Base-by-base conservation (phyloP, 2,797 vertebrate species). In the Loris lydekkerianus region DNA sequence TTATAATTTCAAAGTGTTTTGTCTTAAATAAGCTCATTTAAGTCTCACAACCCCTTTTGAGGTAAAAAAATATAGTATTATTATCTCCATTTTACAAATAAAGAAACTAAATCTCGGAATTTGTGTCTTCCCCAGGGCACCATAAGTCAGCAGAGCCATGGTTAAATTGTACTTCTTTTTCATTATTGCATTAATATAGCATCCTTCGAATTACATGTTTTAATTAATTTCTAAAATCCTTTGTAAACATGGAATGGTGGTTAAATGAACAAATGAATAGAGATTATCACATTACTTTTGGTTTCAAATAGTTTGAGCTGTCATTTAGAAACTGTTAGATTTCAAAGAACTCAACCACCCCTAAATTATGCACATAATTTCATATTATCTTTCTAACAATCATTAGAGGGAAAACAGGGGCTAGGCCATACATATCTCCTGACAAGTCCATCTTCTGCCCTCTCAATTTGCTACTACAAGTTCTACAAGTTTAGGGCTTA, bases 321-420 rank as follows among this genome's bases (percentile, higher is more conserved):
- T 95, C 93, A 94, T 95, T 96, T 97, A 92, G 94, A 93, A 97
- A 96, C 86, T 83, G n/a, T 84, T 84, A 87, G 77, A 92, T 97
- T 96, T 96, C 94, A 94, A 89, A 61, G 87, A 93, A 95, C 89
- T 90, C 53, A 40, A 78, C 82, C 58, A 67, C 61, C 77, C 14
- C 61, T 87, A 70, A 83, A 91, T 94, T 88, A 49, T n/a, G 37
- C 43, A 89, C 29, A 58, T 63, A 63, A 46, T 86, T 76, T 76
- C 21, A 2, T 63, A 5, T 84, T 96, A 73, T 91, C 86, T 96
- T 63, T 96, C 83, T 89, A 95, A 21, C 34, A 89, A 20, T 85
- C 69, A 49, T 73, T 77, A 70, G 49, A 89, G 73, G 25, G 83
- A 93, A 76, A 93, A 61, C 34, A 40, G 78, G 80, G 43, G 67